Evolutionary conservation across 1,140 invertebrate species (phyloP).

Genomic region (Homalodisca vitripennis): DNA sequence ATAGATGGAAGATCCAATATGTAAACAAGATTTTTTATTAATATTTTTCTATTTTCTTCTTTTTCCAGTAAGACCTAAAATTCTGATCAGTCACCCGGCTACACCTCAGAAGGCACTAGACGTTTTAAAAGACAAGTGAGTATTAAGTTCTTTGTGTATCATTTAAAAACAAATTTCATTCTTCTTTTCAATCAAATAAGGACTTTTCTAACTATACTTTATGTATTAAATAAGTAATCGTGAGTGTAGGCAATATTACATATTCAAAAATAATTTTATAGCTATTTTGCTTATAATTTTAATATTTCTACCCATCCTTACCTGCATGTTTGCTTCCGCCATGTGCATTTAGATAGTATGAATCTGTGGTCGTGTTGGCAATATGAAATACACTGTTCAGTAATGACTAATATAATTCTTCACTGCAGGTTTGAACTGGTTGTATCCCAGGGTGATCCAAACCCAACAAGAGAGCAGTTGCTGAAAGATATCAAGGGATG

Average conservation of each 20-base stretch:
- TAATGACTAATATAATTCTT: not conserved
- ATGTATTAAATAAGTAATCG: not conserved
- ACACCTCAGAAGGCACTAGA: not conserved
- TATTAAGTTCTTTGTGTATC: not conserved
- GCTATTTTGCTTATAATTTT: not conserved
- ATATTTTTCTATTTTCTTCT: too few relatives aligned
- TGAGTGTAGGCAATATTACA: not conserved
- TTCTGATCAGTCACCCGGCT: not conserved
- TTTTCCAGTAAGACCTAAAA: too few relatives aligned
- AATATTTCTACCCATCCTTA: not conserved
- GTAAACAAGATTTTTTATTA: too few relatives aligned
- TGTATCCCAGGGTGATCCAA: not conserved
- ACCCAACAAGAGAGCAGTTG: not conserved
- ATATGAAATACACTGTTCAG: too few relatives aligned
- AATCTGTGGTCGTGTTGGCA: too few relatives aligned
- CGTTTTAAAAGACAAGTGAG: conserved; percentile 5
- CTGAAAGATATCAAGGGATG: not conserved
- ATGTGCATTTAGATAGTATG: too few relatives aligned
- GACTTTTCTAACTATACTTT: not conserved
- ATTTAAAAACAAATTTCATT: not conserved
- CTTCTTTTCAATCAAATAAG: not conserved
- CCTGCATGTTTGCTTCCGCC: not conserved
- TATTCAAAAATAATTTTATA: not conserved
- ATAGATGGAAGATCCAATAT: too few relatives aligned
- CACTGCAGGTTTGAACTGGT: not conserved